Percentiles rank a stretch among this genome's conserved stretches.
phyloP scores from a whole-genome alignment of 2,888 invertebrate species.

The Lithosia quadra region DNA sequence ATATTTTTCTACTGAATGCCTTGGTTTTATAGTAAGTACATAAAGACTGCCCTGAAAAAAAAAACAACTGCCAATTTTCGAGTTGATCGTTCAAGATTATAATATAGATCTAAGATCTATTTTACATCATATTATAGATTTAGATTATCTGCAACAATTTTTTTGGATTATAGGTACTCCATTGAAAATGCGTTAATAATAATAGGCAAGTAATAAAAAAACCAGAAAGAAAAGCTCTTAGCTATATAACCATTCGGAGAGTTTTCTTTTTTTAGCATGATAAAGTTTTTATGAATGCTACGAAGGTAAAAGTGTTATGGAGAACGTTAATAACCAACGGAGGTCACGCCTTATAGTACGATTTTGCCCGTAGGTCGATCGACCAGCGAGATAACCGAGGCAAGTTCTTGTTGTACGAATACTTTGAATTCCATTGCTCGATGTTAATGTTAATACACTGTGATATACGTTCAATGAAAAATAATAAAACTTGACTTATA shows the following conservation, averaged over 20 bases:
- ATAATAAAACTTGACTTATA: not conserved
- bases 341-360: slow-evolving; percentile 20
- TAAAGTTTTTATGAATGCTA: slow-evolving; percentile 5
- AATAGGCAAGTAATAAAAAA: not conserved
- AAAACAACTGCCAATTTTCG: no score
- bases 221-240: not conserved
- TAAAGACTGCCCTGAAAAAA: no score
- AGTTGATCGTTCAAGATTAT: no score
- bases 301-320: slow-evolving; percentile 12
- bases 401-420: slow-evolving; percentile 39
- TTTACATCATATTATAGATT: no score
- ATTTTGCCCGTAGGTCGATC: slow-evolving; percentile 40
- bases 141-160: not conserved
- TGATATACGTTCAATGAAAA: not conserved
- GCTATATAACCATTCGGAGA: not conserved
- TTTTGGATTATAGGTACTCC: not conserved
- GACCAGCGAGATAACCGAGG: slow-evolving; percentile 37
- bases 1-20: not conserved
- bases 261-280: not conserved
- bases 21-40: not conserved
- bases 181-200: not conserved
- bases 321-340: slow-evolving; percentile 8
- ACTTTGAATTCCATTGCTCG: slow-evolving; percentile 38
- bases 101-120: no score
- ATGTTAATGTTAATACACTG: slow-evolving; percentile 12